These are phyloP conservation scores for Micromys minutus DNA, from an alignment of 2,113 vertebrate genomes.

Conservation along the genomic window DNA sequence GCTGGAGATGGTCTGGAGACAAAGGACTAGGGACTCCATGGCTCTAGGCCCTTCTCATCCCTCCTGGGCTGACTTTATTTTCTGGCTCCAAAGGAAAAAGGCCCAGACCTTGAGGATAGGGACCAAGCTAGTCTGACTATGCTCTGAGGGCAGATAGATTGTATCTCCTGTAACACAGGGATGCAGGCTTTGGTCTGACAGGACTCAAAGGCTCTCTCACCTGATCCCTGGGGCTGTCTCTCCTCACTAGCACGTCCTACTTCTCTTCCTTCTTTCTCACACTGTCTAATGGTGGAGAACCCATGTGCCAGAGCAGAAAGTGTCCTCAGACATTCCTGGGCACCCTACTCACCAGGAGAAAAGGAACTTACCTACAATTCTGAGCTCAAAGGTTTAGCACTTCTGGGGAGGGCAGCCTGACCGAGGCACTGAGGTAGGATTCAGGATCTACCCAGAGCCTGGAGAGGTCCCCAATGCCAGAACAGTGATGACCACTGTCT, in stretches of 20 bases:
- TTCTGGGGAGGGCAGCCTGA: background rate
- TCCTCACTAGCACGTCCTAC: background rate
- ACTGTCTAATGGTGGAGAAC: background rate
- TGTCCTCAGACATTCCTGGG: background rate
- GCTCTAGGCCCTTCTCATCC: background rate
- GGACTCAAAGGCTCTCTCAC: background rate
- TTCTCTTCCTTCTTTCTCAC: background rate
- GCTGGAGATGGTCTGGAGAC: background rate
- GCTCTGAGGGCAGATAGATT: background rate
- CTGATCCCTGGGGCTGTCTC: background rate
- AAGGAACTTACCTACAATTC: background rate
- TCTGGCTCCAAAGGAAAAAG: slow-evolving; percentile 31
- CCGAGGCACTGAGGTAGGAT: background rate
- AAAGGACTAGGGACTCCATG: background rate
- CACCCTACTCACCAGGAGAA: background rate
- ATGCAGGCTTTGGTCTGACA: background rate
- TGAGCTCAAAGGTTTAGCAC: background rate
- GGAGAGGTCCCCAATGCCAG: background rate
- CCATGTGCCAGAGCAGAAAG: background rate
- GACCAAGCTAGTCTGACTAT: background rate
- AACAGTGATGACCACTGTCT: no score
- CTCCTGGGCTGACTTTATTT: slow-evolving; percentile 29
- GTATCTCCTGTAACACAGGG: background rate
- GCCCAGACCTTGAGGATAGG: background rate
- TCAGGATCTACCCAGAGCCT: background rate